Percentiles rank a stretch among this genome's conserved stretches.
phyloP scores from a whole-genome alignment of 2,888 invertebrate species.

The Sylvicola cinctus region DNA sequence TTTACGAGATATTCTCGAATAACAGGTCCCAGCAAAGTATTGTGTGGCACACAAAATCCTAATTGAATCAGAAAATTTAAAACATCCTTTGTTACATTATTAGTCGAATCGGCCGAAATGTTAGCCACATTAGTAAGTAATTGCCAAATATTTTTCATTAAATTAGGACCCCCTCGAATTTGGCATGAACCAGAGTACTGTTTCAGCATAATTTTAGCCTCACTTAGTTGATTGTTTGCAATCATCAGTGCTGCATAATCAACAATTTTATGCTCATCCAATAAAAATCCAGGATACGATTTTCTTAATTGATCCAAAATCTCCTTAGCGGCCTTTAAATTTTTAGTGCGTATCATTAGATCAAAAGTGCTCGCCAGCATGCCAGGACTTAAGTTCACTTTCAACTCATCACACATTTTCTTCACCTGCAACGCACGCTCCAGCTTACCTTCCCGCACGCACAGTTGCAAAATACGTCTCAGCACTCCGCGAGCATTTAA shows the following conservation, averaged over 20 bases:
- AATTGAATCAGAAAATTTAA: constrained; percentile 29
- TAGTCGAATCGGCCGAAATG: constrained; percentile 11
- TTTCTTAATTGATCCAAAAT: constrained; percentile 31
- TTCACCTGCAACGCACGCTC: constrained; percentile 32
- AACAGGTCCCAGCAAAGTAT: constrained; percentile 37
- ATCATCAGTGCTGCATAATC: constrained; percentile 39
- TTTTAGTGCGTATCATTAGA: constrained; percentile 32
- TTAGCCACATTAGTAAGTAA: constrained; percentile 32
- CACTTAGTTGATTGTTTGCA: constrained; percentile 18
- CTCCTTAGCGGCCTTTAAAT: constrained; percentile 31
- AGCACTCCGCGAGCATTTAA: constrained; percentile 46
- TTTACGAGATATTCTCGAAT: constrained; percentile 35
- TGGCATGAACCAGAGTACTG: constrained; percentile 29
- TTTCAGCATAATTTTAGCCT: constrained; percentile 24
- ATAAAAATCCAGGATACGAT: constrained; percentile 29
- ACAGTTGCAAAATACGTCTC: constrained; percentile 34
- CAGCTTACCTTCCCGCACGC: constrained; percentile 33
- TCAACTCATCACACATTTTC: constrained; percentile 29
- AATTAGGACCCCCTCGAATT: constrained; percentile 25
- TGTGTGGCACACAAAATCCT: constrained; percentile 34
- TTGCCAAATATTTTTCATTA: constrained; percentile 37
- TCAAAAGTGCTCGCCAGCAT: constrained; percentile 44
- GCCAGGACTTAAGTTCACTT: constrained; percentile 36
- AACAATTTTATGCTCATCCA: constrained; percentile 45
- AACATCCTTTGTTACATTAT: constrained; percentile 27